Evolutionary conservation across 2,888 invertebrate species (phyloP), one percentile per base, ranked within the genome.

Genomic region (Balanococcus diminutus): DNA sequence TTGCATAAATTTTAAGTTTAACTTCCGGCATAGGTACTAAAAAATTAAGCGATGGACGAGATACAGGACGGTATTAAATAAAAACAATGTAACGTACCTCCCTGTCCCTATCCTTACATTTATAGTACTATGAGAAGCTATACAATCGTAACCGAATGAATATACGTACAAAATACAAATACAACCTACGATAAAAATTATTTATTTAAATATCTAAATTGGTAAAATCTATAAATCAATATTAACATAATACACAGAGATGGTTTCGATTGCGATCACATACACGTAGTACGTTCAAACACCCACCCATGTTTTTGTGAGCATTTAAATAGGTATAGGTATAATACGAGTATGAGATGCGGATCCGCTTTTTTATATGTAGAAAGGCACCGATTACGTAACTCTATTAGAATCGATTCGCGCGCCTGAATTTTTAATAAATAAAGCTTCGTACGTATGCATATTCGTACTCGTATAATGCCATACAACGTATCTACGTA

Each of bases 171-270:
- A 14, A 28, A 28, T 16, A 14, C 16, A 67, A 28, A 16, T 16
- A 16, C 67, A 67, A 67, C 67, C 67, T 16, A 67, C 67, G 67
- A 67, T 28, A 67, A 67, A 67, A 67, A 67, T 67, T 46, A 6
- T 6, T 8, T 16, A 67, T 67, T 67, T 67, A 25, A 67, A 67
- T 67, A 67, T 67, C 67, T 67, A 67, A 67, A 67, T 67, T 67
- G 67, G 67, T 67, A 67, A 67, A 67, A 67, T 67, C 28, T 67
- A 67, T 67, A 67, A 67, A 67, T 67, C 67, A 67, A 67, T 67
- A 67, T 67, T 67, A 67, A 67, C 67, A 67, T 67, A 67, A 67
- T 67, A 67, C 67, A 28, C 16, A 28, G 67, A 67, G 28, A 67
- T 67, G 67, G 67, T 67, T 28, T 67, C 67, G 67, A 67, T 67